Evolutionary conservation across 2,888 invertebrate species (phyloP).

Genomic region (Anagyrus pseudococci): DNA sequence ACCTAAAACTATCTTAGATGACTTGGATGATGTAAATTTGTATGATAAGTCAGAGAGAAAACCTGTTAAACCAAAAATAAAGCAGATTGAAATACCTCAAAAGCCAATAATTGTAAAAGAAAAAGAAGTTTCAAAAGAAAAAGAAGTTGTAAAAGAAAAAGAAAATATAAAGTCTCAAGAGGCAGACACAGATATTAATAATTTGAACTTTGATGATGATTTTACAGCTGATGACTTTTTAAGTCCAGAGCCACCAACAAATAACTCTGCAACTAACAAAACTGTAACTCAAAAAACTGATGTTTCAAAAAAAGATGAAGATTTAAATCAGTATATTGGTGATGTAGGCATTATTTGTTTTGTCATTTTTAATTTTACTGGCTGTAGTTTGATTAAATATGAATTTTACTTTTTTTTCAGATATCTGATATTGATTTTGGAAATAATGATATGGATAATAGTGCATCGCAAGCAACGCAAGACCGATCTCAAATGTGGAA

Average conservation of each 20-base stretch:
- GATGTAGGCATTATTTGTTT: constrained; percentile 43
- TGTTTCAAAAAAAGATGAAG: constrained; percentile 24
- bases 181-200: constrained; percentile 20
- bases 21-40: constrained; percentile 21
- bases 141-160: not conserved
- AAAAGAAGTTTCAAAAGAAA: not conserved
- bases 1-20: constrained; percentile 19
- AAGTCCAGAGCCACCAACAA: constrained; percentile 12
- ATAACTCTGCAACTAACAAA: not conserved
- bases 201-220: constrained; percentile 27
- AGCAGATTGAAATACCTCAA: not conserved
- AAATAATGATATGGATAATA: constrained; percentile 37
- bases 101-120: not conserved
- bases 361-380: not conserved
- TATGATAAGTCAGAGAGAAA: constrained; percentile 13
- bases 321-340: constrained; percentile 43
- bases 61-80: not conserved
- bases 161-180: constrained; percentile 1
- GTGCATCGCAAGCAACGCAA: not conserved
- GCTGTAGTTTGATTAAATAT: not conserved
- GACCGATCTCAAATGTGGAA: constrained; percentile 20
- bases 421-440: constrained; percentile 48
- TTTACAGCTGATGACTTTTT: constrained; percentile 18
- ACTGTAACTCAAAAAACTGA: not conserved
- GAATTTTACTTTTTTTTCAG: constrained; percentile 20